These are phyloP conservation scores for Trichonephila clavipes DNA, from an alignment of 1,140 invertebrate species.

Conservation along the genomic window DNA sequence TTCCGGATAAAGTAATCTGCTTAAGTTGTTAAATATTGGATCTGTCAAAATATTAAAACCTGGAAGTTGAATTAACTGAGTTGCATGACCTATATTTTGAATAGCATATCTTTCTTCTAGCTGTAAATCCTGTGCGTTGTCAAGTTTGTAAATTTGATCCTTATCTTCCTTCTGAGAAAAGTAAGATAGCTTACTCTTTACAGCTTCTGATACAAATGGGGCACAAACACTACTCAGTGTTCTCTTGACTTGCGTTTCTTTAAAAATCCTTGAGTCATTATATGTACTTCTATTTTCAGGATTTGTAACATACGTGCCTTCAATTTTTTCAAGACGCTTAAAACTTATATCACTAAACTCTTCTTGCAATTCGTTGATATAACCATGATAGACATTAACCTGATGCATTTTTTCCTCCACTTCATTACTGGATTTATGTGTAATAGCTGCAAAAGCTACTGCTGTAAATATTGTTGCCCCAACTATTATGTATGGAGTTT, in stretches of 20 bases:
- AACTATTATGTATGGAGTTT: too few relatives aligned
- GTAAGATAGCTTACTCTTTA: conserved; percentile 45
- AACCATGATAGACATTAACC: conserved; percentile 44
- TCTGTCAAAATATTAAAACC: conserved; percentile 68
- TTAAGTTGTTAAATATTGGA: conserved; percentile 54
- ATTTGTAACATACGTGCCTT: conserved; percentile 63
- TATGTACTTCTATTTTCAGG: background rate
- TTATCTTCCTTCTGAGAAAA: conserved; percentile 55
- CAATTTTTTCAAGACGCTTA: conserved; percentile 41
- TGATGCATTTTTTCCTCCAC: too few relatives aligned
- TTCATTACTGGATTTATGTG: too few relatives aligned
- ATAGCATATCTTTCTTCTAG: conserved; percentile 33
- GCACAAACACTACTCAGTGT: background rate
- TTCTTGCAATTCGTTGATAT: conserved; percentile 35
- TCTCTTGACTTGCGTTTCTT: conserved; percentile 53
- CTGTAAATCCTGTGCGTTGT: conserved; percentile 14
- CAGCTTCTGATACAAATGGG: background rate
- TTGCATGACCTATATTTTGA: conserved; percentile 65
- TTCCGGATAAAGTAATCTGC: conserved; percentile 27
- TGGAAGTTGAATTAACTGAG: conserved; percentile 52
- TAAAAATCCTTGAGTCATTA: conserved; percentile 63
- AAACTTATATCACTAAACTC: conserved; percentile 20
- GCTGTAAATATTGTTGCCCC: too few relatives aligned
- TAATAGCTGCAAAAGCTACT: too few relatives aligned
- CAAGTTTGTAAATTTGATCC: conserved; percentile 56